A percentile compares a stretch with the other conserved stretches of the same genome.
Evolutionary conservation across 2,797 vertebrate genomes (phyloP).

Genomic region (Ataeniobius toweri): DNA sequence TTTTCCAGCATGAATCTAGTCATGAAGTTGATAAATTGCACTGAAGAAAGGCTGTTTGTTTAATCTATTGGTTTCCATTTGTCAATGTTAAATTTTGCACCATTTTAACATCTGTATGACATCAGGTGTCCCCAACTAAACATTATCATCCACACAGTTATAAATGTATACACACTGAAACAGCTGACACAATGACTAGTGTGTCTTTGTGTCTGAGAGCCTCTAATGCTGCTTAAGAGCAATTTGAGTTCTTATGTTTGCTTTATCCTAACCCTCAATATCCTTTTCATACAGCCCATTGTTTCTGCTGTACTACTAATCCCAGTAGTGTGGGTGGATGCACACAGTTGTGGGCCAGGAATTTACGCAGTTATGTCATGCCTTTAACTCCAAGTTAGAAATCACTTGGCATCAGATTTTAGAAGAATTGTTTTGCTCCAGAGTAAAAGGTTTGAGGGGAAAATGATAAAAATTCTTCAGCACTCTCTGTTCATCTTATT

Average conservation of each 20-base stretch:
- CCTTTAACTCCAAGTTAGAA: constrained; percentile 25
- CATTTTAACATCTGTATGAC: neutral
- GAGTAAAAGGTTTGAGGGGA: neutral
- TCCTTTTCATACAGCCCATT: constrained; percentile 1
- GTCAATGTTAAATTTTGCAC: neutral
- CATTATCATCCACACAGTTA: neutral
- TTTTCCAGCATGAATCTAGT: neutral
- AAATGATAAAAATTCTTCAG: neutral
- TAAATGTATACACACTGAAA: constrained; percentile 1
- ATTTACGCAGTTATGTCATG: constrained; percentile 13
- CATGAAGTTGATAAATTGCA: neutral
- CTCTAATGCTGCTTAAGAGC: constrained; percentile 10
- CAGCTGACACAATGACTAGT: neutral
- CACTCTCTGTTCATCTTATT: neutral
- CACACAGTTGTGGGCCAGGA: constrained; percentile 2
- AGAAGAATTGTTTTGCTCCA: constrained; percentile 17
- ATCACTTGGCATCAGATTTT: constrained; percentile 27
- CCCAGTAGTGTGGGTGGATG: constrained; percentile 4
- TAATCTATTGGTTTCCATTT: neutral
- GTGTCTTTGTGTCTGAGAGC: neutral
- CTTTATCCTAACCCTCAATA: constrained; percentile 11
- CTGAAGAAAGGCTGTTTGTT: neutral
- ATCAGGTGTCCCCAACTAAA: neutral
- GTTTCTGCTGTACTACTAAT: constrained; percentile 12
- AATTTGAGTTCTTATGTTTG: constrained; percentile 10